Percentiles rank a stretch among this genome's conserved stretches.
Evolutionary conservation across 37 sponge, comb jelly and placozoan species (phyloP).

Genomic region (Cladorhizidae sp.): DNA sequence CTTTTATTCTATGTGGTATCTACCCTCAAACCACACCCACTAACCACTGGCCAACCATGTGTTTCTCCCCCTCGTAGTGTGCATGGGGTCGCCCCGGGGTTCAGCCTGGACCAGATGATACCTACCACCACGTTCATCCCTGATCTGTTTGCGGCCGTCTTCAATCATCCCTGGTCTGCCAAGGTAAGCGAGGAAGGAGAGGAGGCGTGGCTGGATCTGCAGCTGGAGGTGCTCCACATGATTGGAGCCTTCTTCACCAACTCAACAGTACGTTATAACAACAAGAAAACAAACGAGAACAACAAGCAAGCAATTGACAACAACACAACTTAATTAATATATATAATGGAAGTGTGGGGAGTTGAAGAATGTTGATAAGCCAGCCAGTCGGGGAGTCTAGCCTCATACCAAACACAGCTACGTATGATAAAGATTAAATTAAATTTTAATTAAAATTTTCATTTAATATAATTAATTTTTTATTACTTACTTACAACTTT

Average conservation of each 20-base stretch:
- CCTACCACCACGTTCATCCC: not conserved
- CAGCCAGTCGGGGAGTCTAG: too few relatives aligned
- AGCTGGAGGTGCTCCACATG: slow-evolving; percentile 57
- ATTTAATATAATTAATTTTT: too few relatives aligned
- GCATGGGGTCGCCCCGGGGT: not conserved
- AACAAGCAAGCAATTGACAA: too few relatives aligned
- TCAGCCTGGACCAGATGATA: not conserved
- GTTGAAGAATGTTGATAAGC: too few relatives aligned
- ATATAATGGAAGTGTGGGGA: too few relatives aligned
- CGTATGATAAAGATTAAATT: too few relatives aligned
- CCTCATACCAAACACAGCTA: too few relatives aligned
- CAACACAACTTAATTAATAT: too few relatives aligned
- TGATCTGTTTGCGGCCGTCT: slow-evolving; percentile 4
- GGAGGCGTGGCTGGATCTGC: slow-evolving; percentile 23
- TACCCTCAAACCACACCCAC: not conserved
- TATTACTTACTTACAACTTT: too few relatives aligned
- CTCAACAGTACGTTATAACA: slow-evolving; percentile 23
- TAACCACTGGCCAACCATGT: slow-evolving; percentile 1
- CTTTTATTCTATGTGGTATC: too few relatives aligned
- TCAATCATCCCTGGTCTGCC: not conserved
- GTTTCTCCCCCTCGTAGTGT: slow-evolving; percentile 2
- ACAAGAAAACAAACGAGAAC: not conserved
- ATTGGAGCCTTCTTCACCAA: slow-evolving; percentile 64
- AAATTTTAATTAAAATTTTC: too few relatives aligned
- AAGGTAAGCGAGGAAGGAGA: not conserved